phyloP scores from a whole-genome alignment of 2,888 invertebrate genomes.

The Meiosimyza platycephala region DNA sequence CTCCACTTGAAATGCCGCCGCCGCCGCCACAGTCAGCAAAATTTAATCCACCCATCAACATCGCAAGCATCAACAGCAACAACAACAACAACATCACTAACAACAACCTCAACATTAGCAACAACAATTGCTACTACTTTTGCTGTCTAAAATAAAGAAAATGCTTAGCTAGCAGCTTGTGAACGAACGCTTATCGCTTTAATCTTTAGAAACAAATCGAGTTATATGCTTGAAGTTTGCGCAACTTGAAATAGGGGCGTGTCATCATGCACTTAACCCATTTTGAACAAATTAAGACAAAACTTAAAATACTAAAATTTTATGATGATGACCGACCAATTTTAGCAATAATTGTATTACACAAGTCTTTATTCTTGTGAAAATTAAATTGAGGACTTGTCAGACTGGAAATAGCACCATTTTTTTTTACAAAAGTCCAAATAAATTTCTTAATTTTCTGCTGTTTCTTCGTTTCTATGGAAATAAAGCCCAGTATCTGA shows the following conservation, averaged over 20 bases:
- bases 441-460: too few species aligned
- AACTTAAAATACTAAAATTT: too few species aligned
- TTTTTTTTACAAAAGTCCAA: too few species aligned
- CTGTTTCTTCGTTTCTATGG: too few species aligned
- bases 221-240: slow-evolving; percentile 7
- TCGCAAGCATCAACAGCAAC: neutral
- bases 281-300: too few species aligned
- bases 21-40: neutral
- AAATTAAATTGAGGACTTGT: too few species aligned
- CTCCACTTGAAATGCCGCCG: slow-evolving; percentile 29
- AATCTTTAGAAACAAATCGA: slow-evolving; percentile 28
- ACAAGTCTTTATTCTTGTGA: too few species aligned
- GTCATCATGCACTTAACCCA: too few species aligned
- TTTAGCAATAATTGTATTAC: too few species aligned
- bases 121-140: neutral
- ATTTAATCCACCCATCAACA: neutral
- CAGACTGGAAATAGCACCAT: too few species aligned
- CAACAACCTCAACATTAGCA: neutral
- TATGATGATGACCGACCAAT: too few species aligned
- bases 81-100: neutral
- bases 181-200: slow-evolving; percentile 23
- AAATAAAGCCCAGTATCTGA: too few species aligned
- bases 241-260: neutral
- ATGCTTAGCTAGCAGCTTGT: slow-evolving; percentile 16
- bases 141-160: neutral